Percentiles rank a stretch among this genome's conserved stretches.
Conservation (phyloP, 2,113 vertebrate genomes). For the Phasianus colchicus region DNA sequence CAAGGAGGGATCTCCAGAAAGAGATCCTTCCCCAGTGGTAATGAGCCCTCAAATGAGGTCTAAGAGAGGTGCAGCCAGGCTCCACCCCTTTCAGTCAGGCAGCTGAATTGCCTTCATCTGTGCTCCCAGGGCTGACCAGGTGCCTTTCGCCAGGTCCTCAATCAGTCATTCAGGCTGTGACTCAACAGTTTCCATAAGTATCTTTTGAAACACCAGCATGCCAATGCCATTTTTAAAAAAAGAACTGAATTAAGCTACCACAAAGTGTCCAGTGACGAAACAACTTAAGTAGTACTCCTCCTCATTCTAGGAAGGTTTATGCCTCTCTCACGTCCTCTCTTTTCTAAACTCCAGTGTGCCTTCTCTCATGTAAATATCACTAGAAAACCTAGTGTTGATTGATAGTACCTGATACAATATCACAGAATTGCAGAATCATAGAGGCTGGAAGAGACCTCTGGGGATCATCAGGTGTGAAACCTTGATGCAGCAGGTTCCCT, state of each 20-base stretch:
- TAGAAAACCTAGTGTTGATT: not conserved
- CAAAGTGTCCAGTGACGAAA: not conserved
- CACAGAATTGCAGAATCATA: not conserved
- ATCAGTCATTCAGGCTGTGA: no score
- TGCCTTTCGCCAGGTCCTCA: no score
- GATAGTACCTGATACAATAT: not conserved
- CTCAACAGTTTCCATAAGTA: no score
- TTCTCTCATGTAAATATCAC: not conserved
- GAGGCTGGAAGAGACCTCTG: not conserved
- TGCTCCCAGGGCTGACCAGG: no score
- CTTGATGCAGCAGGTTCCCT: not conserved
- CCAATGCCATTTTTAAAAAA: not conserved
- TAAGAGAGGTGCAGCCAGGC: no score
- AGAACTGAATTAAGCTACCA: fast-evolving
- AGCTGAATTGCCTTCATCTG: no score
- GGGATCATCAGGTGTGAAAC: not conserved
- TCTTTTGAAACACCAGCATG: not conserved
- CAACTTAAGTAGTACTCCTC: not conserved
- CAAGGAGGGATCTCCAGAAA: no score
- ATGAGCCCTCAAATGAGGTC: no score
- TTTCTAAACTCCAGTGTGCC: not conserved
- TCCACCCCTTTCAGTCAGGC: no score
- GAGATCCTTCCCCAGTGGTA: no score
- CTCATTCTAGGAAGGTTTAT: not conserved
- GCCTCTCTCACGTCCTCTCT: not conserved